Evolutionary conservation across 2,888 invertebrate genomes (phyloP), one percentile per base, ranked within the genome.

Genomic region (Ophion costatus): DNA sequence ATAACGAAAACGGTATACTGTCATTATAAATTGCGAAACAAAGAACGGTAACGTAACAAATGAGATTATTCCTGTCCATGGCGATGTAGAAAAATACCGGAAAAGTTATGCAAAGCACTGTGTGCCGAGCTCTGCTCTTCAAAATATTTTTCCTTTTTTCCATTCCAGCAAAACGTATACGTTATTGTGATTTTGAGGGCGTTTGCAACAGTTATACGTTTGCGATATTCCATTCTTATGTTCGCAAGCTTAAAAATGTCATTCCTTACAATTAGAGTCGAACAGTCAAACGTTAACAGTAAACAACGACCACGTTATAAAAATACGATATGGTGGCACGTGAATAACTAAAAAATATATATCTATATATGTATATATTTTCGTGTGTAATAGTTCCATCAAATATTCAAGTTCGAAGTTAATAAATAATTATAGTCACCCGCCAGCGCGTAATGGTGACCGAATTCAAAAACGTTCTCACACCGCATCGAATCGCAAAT

Each of bases 241-340:
- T 59, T 45, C 20, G 29, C 56, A 57, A 67, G 24, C 67, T 67
- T 4, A 24, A 57, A 59, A 67, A 56, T 63, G 20, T 59, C 6
- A 10, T 29, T 14, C 24, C 42, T 82, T 56, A 67, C 67, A 77
- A 76, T 76, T 74, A 67, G 33, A 33, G 67, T 77, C 66, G 63
- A 85, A 82, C 80, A 77, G 80, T 85, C 69, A 82, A 85, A 85
- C 80, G 22, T 74, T 70, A 82, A 85, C 82, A 82, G 80, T 82
- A 67, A 85, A 85, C 80, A 85, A 85, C 77, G 82, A 85, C 76
- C 82, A 80, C 76, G 42, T 82, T 82, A 82, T 82, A 85, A 85
- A 85, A 82, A 82, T 85, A 82, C 80, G 66, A 74, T 82, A 77
- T 82, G 57, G 85, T 77, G 80, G 69, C 67, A 82, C 67, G 73